Evolutionary conservation across 1,140 invertebrate species (phyloP).

Genomic region (Teleopsis dalmanni): DNA sequence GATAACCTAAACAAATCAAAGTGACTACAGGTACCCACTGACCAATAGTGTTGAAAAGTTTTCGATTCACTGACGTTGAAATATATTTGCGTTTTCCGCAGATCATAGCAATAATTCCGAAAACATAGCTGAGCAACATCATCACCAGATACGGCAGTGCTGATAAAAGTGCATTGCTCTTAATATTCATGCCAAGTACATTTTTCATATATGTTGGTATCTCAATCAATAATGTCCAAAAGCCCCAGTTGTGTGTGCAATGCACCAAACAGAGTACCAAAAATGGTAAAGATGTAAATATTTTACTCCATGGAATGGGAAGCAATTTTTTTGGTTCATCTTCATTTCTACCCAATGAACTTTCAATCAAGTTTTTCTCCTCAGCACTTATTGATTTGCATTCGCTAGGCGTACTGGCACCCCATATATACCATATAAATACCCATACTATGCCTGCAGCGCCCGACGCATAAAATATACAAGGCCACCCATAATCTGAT

Average conservation of each 20-base stretch:
- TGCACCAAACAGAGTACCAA: conserved; percentile 79
- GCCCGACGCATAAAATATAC: conserved; percentile 71
- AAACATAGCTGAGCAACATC: conserved; percentile 59
- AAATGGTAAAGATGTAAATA: conserved; percentile 71
- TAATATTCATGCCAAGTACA: conserved; percentile 71
- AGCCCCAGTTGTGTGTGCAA: conserved; percentile 87
- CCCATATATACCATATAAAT: conserved; percentile 54
- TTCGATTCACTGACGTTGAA: conserved; percentile 51
- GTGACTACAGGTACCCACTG: conserved; percentile 53
- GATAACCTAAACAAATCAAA: conserved; percentile 55
- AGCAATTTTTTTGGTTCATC: not conserved
- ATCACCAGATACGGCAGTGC: conserved; percentile 73
- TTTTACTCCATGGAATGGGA: conserved; percentile 63
- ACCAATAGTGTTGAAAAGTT: conserved; percentile 61
- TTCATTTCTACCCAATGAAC: conserved; percentile 16
- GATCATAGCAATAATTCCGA: conserved; percentile 57
- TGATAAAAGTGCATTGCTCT: conserved; percentile 61
- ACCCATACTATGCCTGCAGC: conserved; percentile 53
- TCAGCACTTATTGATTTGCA: conserved; percentile 50
- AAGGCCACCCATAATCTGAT: conserved; percentile 62
- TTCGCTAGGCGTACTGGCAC: conserved; percentile 58
- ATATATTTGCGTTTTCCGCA: conserved; percentile 51
- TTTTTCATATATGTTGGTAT: conserved; percentile 83
- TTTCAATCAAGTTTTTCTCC: conserved; percentile 57
- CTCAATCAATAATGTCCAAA: conserved; percentile 84